phyloP scores from a whole-genome alignment of 2,888 invertebrate species.

The Neoitamus cyanurus region DNA sequence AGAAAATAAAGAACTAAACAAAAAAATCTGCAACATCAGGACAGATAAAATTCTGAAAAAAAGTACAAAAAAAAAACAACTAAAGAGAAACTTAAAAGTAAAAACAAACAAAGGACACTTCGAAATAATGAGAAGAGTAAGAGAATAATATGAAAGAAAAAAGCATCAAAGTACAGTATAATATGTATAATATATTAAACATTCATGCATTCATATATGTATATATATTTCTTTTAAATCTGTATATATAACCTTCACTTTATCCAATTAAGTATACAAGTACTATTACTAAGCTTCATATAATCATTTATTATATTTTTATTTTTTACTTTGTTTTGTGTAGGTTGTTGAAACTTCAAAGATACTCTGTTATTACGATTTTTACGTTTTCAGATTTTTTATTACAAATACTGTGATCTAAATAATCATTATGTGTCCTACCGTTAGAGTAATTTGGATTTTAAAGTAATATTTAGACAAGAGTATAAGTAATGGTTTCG shows the following conservation, averaged over 20 bases:
- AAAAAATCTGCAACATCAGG: neutral
- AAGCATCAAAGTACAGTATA: slow-evolving; percentile 57
- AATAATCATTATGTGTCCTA: slow-evolving; percentile 2
- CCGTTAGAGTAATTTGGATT: neutral
- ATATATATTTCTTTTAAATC: slow-evolving; percentile 42
- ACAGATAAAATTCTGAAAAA: neutral
- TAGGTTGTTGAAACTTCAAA: slow-evolving; percentile 39
- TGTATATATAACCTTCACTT: slow-evolving; percentile 46
- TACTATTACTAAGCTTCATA: slow-evolving; percentile 36
- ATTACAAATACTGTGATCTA: slow-evolving; percentile 32
- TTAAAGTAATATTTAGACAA: slow-evolving; percentile 28
- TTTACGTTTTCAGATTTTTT: neutral
- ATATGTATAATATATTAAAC: slow-evolving; percentile 56
- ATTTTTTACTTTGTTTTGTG: slow-evolving; percentile 24
- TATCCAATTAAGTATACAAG: slow-evolving; percentile 43
- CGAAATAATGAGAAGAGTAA: slow-evolving; percentile 44
- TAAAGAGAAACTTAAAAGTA: neutral
- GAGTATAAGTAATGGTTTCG: slow-evolving; percentile 16
- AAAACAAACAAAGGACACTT: slow-evolving; percentile 2
- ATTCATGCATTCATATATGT: slow-evolving; percentile 55
- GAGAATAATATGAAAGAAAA: slow-evolving; percentile 54
- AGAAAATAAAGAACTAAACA: neutral
- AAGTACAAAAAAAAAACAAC: neutral
- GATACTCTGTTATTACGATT: neutral
- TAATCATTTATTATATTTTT: slow-evolving; percentile 15